Base-by-base conservation (phyloP, 2,113 vertebrate species). In the Otocyon megalotis region DNA sequence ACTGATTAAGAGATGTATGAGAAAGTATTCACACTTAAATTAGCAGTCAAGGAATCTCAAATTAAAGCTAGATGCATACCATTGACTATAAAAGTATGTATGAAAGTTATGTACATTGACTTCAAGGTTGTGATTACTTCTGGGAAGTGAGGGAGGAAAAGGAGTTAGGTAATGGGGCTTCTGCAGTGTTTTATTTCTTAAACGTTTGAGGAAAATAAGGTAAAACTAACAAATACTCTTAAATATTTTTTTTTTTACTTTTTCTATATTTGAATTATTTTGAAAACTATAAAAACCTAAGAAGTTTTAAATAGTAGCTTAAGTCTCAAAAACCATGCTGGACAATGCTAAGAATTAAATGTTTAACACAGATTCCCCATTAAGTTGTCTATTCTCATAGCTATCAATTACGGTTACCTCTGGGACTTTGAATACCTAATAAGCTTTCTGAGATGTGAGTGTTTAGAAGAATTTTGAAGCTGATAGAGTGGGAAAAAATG, bases 391-490 rank as follows among this genome's bases (percentile, higher is more conserved):
- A 30, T 63, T 15, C 19, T 69, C 3, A 24, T 58, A 48, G 24
- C 32, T 92, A 10, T 94, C 37, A 54, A n/a, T 8, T 71, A 77
- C 0, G 30, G 60, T 94, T 43, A 94, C 67, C 37, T 16, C 20
- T 50, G 53, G 48, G 80, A n/a, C n/a, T 90, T 80, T 92, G 22
- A 86, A 19, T 90, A 63, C 9, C 48, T 67, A 81, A 54, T 81
- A 63, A 26, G 58, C 26, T 17, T 53, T 94, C 26, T 67, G 37
- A 77, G 77, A 63, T 88, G 35, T 72, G 62, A 63, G 28, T 85
- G 79, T n/a, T 95, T 93, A 92, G 89, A 90, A 84, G 37, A 89
- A 37, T 58, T 85, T 87, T 87, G n/a, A 90, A 32, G 28, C 56
- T 91, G 28, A n/a, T 50, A n/a, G 60, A n/a, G 32, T 94, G 22